Percentiles rank a stretch among this genome's conserved stretches.
phyloP scores from a whole-genome alignment of 2,113 vertebrate genomes.

The Scartelaos histophorus region DNA sequence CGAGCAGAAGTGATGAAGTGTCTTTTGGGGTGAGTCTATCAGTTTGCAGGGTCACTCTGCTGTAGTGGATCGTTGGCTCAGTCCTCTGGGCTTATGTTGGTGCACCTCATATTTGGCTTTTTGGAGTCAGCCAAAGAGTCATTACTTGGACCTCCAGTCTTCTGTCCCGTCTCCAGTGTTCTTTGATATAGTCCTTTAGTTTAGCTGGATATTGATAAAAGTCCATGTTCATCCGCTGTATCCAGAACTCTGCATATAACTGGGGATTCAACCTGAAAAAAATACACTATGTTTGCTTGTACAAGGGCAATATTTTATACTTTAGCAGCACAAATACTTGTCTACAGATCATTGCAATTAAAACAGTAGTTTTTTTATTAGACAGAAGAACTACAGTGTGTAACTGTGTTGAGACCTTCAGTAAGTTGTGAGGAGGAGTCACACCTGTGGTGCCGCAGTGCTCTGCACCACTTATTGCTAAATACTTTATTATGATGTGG shows the following conservation, averaged over 20 bases:
- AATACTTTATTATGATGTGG: too few species aligned
- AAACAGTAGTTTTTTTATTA: too few species aligned
- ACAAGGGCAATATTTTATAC: background rate
- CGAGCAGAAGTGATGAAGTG: constrained; percentile 20
- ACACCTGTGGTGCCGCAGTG: too few species aligned
- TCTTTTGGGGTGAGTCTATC: constrained; percentile 17
- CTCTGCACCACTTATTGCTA: too few species aligned
- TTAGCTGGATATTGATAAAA: constrained; percentile 91
- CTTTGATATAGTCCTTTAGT: constrained; percentile 8
- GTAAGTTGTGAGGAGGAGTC: too few species aligned
- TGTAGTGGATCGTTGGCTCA: constrained; percentile 11
- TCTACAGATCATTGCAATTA: background rate
- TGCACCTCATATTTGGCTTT: constrained; percentile 25
- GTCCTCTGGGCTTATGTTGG: constrained; percentile 32
- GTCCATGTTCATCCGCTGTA: constrained; percentile 92
- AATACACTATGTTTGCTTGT: background rate
- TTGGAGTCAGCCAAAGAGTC: constrained; percentile 21
- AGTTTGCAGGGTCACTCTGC: background rate
- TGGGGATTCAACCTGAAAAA: constrained; percentile 89
- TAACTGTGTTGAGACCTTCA: too few species aligned
- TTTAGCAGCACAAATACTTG: background rate
- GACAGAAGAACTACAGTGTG: too few species aligned
- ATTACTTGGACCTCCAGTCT: constrained; percentile 8
- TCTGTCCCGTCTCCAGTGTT: constrained; percentile 4
- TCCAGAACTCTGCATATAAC: constrained; percentile 98